These are phyloP conservation scores for Pitangus sulphuratus DNA, from an alignment of 2,797 vertebrate species.

Conservation along the genomic window DNA sequence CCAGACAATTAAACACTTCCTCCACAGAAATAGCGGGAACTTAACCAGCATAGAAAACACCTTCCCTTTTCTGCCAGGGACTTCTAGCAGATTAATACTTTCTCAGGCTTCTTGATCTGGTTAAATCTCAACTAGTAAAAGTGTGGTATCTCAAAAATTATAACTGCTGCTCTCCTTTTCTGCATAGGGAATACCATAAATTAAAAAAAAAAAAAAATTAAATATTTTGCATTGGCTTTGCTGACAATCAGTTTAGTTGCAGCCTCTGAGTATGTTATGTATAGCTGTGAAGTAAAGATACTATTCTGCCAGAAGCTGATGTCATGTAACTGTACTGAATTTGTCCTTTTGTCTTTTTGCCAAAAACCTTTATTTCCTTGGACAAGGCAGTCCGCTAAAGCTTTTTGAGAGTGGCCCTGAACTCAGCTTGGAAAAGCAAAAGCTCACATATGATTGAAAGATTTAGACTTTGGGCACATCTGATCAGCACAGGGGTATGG, in stretches of 20 bases:
- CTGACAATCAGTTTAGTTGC: not conserved
- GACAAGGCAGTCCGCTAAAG: not conserved
- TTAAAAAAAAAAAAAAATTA: not conserved
- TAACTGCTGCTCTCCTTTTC: not conserved
- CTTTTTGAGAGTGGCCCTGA: not conserved
- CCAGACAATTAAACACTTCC: not conserved
- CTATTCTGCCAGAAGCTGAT: not conserved
- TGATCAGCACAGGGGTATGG: not conserved
- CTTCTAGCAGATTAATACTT: not conserved
- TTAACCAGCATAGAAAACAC: not conserved
- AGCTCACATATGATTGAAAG: not conserved
- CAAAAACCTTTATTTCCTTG: not conserved
- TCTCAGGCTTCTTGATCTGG: not conserved
- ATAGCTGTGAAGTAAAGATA: not conserved
- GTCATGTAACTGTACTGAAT: not conserved
- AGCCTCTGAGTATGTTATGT: not conserved
- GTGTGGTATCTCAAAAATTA: not conserved
- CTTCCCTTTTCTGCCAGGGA: not conserved
- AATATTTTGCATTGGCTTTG: not conserved
- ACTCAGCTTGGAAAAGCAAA: not conserved
- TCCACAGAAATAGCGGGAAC: not conserved
- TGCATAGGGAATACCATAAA: not conserved
- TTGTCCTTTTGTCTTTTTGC: not conserved
- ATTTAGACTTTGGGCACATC: not conserved
- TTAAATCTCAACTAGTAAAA: not conserved